Conservation (phyloP, 2,888 invertebrate species). For the Danaus chrysippus region DNA sequence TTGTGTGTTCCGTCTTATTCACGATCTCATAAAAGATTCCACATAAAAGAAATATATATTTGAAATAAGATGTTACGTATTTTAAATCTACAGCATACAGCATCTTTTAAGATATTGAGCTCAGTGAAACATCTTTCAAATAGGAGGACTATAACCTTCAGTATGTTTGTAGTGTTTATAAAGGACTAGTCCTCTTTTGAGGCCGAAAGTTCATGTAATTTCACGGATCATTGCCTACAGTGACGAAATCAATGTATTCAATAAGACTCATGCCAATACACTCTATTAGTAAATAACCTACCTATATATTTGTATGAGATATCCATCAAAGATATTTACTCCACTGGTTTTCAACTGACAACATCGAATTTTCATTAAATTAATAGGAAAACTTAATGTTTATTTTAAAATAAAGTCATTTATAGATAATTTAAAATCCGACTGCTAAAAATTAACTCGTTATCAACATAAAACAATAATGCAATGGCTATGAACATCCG, state of each 20-base stretch:
- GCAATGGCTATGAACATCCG: no score
- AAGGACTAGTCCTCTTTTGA: conserved; percentile 3
- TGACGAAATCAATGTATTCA: conserved; percentile 2
- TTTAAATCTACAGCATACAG: conserved; percentile 12
- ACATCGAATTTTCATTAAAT: no score
- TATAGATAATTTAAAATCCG: no score
- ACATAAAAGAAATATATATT: neutral
- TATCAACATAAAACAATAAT: no score
- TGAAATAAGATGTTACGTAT: neutral
- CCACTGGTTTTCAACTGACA: no score
- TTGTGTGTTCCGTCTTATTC: no score
- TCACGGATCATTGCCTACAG: neutral
- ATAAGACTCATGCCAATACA: neutral
- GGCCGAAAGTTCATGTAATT: conserved; percentile 1
- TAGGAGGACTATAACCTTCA: neutral
- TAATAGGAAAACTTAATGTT: no score
- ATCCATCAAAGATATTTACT: neutral
- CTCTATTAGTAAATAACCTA: conserved; percentile 3
- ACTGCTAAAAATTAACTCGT: no score
- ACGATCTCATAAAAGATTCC: conserved; percentile 3
- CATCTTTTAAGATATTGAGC: conserved; percentile 46
- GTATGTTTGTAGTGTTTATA: conserved; percentile 19
- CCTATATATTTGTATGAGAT: neutral
- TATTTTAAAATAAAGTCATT: no score
- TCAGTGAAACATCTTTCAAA: conserved; percentile 17